A percentile compares a stretch with the other conserved stretches of the same genome.
Conservation (phyloP, 2,797 vertebrate species). For the Bradypodion pumilum region DNA sequence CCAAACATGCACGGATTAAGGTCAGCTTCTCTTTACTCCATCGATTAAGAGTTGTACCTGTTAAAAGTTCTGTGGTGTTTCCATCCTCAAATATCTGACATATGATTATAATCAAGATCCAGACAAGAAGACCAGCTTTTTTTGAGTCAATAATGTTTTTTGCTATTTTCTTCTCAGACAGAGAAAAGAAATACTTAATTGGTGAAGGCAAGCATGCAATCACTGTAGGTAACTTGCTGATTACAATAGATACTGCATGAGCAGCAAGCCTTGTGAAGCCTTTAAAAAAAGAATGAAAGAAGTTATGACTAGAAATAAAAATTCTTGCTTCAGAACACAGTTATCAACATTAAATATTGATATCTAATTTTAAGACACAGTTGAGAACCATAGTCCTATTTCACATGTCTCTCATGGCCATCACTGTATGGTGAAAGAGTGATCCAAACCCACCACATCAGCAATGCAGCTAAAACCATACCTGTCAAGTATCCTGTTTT, state of each 20-base stretch:
- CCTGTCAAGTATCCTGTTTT: too few species aligned
- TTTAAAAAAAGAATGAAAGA: constrained; percentile 73
- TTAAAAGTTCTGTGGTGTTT: constrained; percentile 83
- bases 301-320: constrained; percentile 72
- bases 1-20: constrained; percentile 87
- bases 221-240: constrained; percentile 89
- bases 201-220: constrained; percentile 90
- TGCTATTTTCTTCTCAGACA: constrained; percentile 89
- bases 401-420: not conserved
- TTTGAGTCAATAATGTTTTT: constrained; percentile 85
- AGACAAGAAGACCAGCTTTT: constrained; percentile 87
- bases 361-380: constrained; percentile 55
- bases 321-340: constrained; percentile 42
- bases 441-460: not conserved
- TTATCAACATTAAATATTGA: constrained; percentile 62
- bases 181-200: constrained; percentile 90
- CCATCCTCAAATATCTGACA: constrained; percentile 88
- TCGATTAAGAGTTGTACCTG: constrained; percentile 81
- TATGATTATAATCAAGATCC: constrained; percentile 87
- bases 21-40: constrained; percentile 85
- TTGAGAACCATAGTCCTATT: not conserved
- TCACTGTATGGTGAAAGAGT: not conserved
- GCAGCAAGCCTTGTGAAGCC: constrained; percentile 81
- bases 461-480: not conserved
- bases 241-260: constrained; percentile 90